phyloP scores from a whole-genome alignment of 1,140 invertebrate genomes.

The Diabrotica undecimpunctata region DNA sequence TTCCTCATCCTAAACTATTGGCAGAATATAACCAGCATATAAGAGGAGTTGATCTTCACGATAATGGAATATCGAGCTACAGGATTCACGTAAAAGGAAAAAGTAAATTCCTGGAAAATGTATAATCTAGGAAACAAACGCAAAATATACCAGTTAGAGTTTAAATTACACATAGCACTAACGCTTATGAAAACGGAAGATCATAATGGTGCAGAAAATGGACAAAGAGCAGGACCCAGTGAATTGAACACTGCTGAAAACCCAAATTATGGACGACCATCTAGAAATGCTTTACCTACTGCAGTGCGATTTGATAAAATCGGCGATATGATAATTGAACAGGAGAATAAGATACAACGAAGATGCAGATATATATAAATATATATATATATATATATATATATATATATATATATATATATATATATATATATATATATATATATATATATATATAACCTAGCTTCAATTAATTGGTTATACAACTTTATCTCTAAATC shows the following conservation, averaged over 20 bases:
- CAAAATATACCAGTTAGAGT: conserved; percentile 3
- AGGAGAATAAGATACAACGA: too few relatives aligned
- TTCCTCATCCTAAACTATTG: too few relatives aligned
- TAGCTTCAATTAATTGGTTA: too few relatives aligned
- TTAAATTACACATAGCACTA: not conserved
- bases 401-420: too few relatives aligned
- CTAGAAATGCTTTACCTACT: conserved; percentile 1
- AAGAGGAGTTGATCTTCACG: too few relatives aligned
- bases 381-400: too few relatives aligned
- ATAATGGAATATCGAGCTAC: not conserved
- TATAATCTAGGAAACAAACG: conserved; percentile 10
- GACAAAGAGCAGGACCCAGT: not conserved
- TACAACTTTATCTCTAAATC: too few relatives aligned
- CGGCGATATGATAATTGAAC: conserved; percentile 3
- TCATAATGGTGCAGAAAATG: not conserved
- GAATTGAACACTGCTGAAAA: not conserved
- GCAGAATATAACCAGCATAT: too few relatives aligned
- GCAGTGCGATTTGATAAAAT: conserved; percentile 4
- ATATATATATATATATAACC: too few relatives aligned
- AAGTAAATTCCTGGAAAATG: conserved; percentile 6
- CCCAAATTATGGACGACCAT: conserved; percentile 6
- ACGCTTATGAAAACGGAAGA: not conserved
- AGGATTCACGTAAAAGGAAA: conserved; percentile 4
- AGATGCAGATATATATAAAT: too few relatives aligned
- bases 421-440: too few relatives aligned